Evolutionary conservation across 2,113 vertebrate genomes (phyloP).

Genomic region (Danionella cerebrum): DNA sequence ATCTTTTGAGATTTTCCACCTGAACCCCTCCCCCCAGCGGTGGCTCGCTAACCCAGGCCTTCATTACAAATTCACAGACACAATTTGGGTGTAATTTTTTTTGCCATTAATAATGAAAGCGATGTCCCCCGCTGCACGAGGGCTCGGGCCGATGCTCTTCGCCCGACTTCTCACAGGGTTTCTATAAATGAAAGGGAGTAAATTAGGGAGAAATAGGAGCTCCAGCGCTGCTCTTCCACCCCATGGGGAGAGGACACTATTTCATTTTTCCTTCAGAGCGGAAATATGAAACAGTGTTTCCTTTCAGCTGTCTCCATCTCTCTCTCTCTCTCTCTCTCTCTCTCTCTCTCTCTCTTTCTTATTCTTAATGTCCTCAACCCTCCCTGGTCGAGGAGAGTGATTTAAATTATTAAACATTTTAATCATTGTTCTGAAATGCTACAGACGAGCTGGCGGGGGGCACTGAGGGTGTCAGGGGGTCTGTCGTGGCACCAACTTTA

Average conservation of each 20-base stretch:
- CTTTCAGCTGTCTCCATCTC: conserved; percentile 5
- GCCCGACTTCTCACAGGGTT: conserved; percentile 13
- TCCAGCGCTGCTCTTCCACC: background rate
- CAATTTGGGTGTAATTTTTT: conserved; percentile 49
- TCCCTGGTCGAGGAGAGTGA: conserved; percentile 19
- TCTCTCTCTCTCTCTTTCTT: background rate
- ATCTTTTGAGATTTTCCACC: background rate
- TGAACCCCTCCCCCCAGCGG: background rate
- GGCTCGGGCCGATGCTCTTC: conserved; percentile 20
- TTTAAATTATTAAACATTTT: conserved; percentile 43
- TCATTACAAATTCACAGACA: conserved; percentile 43
- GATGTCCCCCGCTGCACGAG: conserved; percentile 19
- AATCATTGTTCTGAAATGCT: conserved; percentile 36
- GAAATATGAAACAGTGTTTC: conserved; percentile 30
- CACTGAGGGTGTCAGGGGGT: background rate
- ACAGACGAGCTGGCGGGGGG: background rate
- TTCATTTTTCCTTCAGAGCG: conserved; percentile 36
- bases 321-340: conserved; percentile 4
- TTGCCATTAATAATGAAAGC: conserved; percentile 57
- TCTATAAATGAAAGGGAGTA: conserved; percentile 30
- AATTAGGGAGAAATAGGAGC: conserved; percentile 23
- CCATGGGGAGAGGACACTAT: conserved; percentile 11
- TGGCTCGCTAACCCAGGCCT: background rate
- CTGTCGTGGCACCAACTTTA: conserved; percentile 6
- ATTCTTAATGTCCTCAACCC: no score